Evolutionary conservation across 2,113 vertebrate species (phyloP), one percentile per base, ranked within the genome.

Genomic region (Centropus unirufus): DNA sequence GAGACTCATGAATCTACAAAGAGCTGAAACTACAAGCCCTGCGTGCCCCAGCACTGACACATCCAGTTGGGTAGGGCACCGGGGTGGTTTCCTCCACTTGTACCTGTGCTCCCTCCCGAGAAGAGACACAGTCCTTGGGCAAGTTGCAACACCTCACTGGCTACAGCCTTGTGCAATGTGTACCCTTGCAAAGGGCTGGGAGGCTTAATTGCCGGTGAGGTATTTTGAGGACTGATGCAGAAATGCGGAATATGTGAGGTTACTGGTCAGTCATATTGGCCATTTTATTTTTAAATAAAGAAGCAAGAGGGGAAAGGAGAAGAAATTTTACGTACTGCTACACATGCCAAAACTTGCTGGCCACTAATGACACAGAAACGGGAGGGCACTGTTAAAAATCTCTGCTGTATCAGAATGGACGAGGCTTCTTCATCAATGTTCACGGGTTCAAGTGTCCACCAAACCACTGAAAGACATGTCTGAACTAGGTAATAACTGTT

Each of bases 1-100:
- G 47, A 54, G 22, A 36, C 46, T 57, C 2, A 0, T 11, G 34
- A 51, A 12, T 24, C 44, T 30, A n/a, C 36, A 40, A 79, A 47
- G n/a, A 52, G 47, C 54, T 51, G 75, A 47, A 77, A 27, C 30
- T 12, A 4, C 36, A 67, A 13, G 14, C 49, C 21, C 14, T 1
- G 3, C 5, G 0, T 22, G 30, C 40, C 49, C 30, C 44, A 23
- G 58, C 12, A 8, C 30, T 26, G 85, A 66, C 39, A 15, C 51
- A 34, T 42, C 68, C 67, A 52, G 46, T 6, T 0, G 0, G 46
- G 20, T 3, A 42, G 57, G 47, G 72, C 42, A 54, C 1, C 3
- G 54, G 39, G 24, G 12, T 39, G 79, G 26, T 36, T 80, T 72
- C 68, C n/a, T 69, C 17, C 52, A 9, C 70, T 42, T 5, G 22